phyloP scores from a whole-genome alignment of 1,140 invertebrate genomes.

The Latrodectus geometricus region DNA sequence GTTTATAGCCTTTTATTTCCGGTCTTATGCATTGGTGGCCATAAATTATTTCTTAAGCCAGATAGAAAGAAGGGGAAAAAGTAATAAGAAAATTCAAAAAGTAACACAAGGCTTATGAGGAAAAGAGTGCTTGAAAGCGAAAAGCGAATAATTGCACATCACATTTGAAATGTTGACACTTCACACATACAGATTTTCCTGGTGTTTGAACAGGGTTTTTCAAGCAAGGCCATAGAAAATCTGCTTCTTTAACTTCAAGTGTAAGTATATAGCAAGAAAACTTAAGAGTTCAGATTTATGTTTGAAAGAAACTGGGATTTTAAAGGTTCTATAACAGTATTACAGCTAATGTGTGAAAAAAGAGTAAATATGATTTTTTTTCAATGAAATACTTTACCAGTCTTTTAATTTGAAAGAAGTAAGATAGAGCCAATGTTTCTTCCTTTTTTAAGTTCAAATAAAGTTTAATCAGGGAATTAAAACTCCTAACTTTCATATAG shows the following conservation, averaged over 20 bases:
- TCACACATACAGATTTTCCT: constrained; percentile 32
- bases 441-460: too few relatives aligned
- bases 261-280: neutral
- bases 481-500: too few relatives aligned
- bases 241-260: constrained; percentile 9
- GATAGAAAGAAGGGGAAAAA: constrained; percentile 7
- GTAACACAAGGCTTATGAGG: constrained; percentile 23
- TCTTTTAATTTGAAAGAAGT: too few relatives aligned
- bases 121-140: constrained; percentile 3
- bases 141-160: constrained; percentile 39
- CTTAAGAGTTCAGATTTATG: neutral
- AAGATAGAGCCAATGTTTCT: too few relatives aligned
- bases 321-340: constrained; percentile 17
- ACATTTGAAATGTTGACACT: constrained; percentile 54
- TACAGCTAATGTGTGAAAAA: constrained; percentile 8
- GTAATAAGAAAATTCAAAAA: constrained; percentile 5
- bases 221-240: constrained; percentile 21
- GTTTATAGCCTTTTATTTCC: constrained; percentile 41
- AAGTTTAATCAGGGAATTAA: too few relatives aligned
- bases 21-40: constrained; percentile 16
- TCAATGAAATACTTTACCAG: neutral
- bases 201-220: constrained; percentile 42
- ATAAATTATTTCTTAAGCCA: constrained; percentile 31
- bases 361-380: neutral
- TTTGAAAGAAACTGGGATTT: constrained; percentile 17